Conservation (phyloP, 1,140 invertebrate genomes). For the Drosophila watanabei region DNA sequence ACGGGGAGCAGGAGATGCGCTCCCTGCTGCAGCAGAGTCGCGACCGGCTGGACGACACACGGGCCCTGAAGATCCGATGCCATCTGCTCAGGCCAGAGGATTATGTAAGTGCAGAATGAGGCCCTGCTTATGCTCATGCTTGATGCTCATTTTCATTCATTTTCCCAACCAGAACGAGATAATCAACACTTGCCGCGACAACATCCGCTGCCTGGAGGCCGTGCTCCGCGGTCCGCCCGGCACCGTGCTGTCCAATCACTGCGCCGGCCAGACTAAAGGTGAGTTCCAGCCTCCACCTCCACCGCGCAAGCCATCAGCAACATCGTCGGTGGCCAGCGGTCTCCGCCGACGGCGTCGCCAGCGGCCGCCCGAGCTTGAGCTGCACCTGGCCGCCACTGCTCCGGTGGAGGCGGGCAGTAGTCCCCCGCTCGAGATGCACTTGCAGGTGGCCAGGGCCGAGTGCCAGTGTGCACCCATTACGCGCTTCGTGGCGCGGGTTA, state of each 20-base stretch:
- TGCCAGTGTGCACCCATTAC: slow-evolving; percentile 84
- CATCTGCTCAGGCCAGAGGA: slow-evolving; percentile 83
- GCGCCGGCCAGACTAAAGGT: slow-evolving; percentile 83
- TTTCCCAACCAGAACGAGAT: slow-evolving; percentile 90
- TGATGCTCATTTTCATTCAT: background rate
- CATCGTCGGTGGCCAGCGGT: slow-evolving; percentile 28
- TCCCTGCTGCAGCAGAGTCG: slow-evolving; percentile 76
- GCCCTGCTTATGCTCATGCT: background rate
- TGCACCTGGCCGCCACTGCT: background rate
- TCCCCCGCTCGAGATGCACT: background rate
- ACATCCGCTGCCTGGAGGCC: slow-evolving; percentile 89
- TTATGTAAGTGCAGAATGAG: slow-evolving; percentile 72
- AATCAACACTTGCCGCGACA: slow-evolving; percentile 91
- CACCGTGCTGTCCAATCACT: slow-evolving; percentile 75
- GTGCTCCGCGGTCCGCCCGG: slow-evolving; percentile 86
- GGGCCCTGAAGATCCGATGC: slow-evolving; percentile 80
- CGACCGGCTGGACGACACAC: slow-evolving; percentile 78
- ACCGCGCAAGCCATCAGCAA: slow-evolving; percentile 34
- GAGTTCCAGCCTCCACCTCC: slow-evolving; percentile 66
- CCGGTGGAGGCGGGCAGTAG: slow-evolving; percentile 9
- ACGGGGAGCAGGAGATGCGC: slow-evolving; percentile 83
- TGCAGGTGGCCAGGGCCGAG: slow-evolving; percentile 39
- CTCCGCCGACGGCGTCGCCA: slow-evolving; percentile 17
- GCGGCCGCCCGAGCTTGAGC: background rate
- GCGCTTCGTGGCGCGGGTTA: slow-evolving; percentile 79